Conservation (phyloP, 2,113 vertebrate species). For the Hypomesus transpacificus region DNA sequence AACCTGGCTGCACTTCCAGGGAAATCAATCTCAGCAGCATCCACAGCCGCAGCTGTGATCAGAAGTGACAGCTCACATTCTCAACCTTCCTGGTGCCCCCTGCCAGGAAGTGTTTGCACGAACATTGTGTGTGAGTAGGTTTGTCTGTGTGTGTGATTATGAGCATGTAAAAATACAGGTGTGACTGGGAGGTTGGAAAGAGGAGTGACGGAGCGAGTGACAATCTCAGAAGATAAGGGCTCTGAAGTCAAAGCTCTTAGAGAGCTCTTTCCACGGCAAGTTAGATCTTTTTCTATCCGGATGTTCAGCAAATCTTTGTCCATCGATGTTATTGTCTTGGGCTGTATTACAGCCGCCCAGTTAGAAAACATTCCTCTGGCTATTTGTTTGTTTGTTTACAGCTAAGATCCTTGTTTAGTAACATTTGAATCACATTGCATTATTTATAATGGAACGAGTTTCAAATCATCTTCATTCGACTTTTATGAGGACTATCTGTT, state of each 20-base stretch:
- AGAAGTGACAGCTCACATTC: neutral
- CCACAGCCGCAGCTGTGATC: neutral
- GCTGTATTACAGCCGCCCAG: too few species aligned
- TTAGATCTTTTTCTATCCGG: too few species aligned
- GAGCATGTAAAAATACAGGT: neutral
- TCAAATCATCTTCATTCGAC: neutral
- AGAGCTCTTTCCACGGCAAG: too few species aligned
- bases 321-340: neutral
- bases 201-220: too few species aligned
- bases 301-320: neutral
- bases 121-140: neutral
- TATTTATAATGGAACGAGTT: neutral
- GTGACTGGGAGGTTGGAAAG: neutral
- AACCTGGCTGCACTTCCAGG: neutral
- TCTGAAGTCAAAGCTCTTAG: too few species aligned
- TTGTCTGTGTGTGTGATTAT: neutral
- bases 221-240: neutral
- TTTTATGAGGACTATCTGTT: neutral
- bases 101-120: neutral
- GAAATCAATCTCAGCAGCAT: neutral
- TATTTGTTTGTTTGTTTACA: neutral
- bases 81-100: neutral
- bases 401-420: too few species aligned
- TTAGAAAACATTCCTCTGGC: too few species aligned
- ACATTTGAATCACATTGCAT: neutral